phyloP scores from a whole-genome alignment of 2,888 invertebrate genomes.

The Tribolium freemani region DNA sequence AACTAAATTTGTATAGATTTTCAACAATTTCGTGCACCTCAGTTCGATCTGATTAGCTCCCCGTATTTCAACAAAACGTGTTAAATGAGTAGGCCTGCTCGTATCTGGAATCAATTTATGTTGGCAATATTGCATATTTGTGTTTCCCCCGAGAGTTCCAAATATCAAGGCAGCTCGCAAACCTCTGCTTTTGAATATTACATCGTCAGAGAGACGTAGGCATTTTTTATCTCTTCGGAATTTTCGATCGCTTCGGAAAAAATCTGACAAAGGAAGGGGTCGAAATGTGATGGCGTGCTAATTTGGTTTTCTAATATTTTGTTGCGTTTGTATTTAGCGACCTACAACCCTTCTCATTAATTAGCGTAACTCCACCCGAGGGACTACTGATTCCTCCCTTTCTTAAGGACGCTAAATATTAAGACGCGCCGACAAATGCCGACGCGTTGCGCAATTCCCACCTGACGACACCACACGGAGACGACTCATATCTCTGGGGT shows the following conservation, averaged over 20 bases:
- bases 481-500: not conserved
- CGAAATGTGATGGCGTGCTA: conserved; percentile 40
- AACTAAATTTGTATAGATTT: too few relatives aligned
- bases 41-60: conserved; percentile 10
- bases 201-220: conserved; percentile 51
- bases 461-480: conserved; percentile 11
- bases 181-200: conserved; percentile 61
- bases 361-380: conserved; percentile 69
- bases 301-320: conserved; percentile 63
- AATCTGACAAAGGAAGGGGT: too few relatives aligned
- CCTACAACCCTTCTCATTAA: conserved; percentile 68
- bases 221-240: conserved; percentile 6
- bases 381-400: conserved; percentile 63
- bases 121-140: conserved; percentile 69
- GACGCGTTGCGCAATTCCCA: conserved; percentile 36
- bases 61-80: conserved; percentile 57
- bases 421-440: conserved; percentile 53
- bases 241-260: not conserved
- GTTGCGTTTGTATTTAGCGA: conserved; percentile 64
- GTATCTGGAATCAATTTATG: conserved; percentile 69
- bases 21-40: not conserved
- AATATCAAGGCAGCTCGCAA: conserved; percentile 61
- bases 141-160: conserved; percentile 65
- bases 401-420: conserved; percentile 62
- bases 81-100: conserved; percentile 65